Base-by-base conservation (phyloP, 2,888 invertebrate genomes). In the Pachymerium ferrugineum region DNA sequence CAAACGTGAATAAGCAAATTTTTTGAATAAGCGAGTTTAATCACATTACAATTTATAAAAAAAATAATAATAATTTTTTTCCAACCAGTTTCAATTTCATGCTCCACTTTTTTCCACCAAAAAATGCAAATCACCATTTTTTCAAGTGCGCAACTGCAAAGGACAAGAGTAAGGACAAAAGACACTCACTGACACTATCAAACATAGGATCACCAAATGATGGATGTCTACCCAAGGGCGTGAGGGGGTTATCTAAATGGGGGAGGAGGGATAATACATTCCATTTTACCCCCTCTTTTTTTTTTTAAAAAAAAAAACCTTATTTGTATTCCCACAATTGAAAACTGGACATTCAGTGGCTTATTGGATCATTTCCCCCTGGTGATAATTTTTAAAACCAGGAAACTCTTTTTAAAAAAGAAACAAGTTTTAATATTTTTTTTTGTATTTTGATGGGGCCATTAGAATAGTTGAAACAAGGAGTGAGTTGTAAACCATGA, bases 151-250 rank as follows among this genome's bases (percentile, higher is more conserved):
- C 22, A 10, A 19, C 47, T 54, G 47, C 47, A 54, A 54, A 54
- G 47, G 47, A 54, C 47, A 54, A n/a, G 47, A 54, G 47, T 54
- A 54, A 54, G 47, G 47, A 54, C 47, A 54, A 54, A n/a, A 54
- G 47, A 54, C 47, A 54, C 47, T 54, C 47, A 54, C 47, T 54
- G 47, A 54, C 47, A 54, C 47, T 54, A 54, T 54, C 47, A 19
- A 54, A 22, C 22, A 54, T 54, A 54, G 47, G 47, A 54, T 54
- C 47, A 19, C 47, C 47, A n/a, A 54, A 54, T 54, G 47, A 54
- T 54, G 47, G 47, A 54, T 54, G 47, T 54, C 47, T 54, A 54
- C 47, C 47, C 47, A 54, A 54, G 47, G 47, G 47, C 47, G 47
- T 54, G 47, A 54, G 47, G 47, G 47, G 47, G 47, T 54, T 54